phyloP scores from a whole-genome alignment of 2,113 vertebrate genomes.

The Solea solea region DNA sequence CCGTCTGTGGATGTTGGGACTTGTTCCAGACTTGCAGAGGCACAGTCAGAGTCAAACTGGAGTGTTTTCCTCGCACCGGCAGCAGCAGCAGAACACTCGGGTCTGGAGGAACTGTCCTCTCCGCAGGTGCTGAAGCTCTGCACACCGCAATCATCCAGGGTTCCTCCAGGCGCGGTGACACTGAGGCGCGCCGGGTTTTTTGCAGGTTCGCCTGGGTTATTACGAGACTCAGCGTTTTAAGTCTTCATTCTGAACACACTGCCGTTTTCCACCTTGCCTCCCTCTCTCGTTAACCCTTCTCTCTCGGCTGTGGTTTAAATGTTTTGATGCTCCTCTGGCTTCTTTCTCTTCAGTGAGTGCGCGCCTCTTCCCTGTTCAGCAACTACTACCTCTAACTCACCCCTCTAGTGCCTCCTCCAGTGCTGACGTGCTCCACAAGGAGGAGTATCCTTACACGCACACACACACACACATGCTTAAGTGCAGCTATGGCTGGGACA shows the following conservation, averaged over 20 bases:
- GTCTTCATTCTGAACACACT: constrained; percentile 36
- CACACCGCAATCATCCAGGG: constrained; percentile 52
- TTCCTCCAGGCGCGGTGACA: constrained; percentile 30
- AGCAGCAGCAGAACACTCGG: constrained; percentile 27
- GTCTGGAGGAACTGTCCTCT: constrained; percentile 70
- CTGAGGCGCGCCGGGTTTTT: constrained; percentile 26
- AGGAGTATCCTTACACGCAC: constrained; percentile 6
- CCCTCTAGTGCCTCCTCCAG: constrained; percentile 72
- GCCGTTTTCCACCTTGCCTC: neutral
- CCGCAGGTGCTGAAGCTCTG: constrained; percentile 70
- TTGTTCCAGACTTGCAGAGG: constrained; percentile 60
- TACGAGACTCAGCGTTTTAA: constrained; percentile 11
- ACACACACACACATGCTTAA: neutral
- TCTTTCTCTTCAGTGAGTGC: constrained; percentile 60
- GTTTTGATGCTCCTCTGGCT: constrained; percentile 53
- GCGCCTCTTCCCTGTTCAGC: constrained; percentile 58
- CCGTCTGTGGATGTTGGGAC: constrained; percentile 57
- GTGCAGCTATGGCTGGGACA: no score
- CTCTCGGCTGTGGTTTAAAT: constrained; percentile 28
- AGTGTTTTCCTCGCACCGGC: constrained; percentile 34
- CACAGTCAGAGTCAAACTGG: constrained; percentile 25
- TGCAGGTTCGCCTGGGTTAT: constrained; percentile 24
- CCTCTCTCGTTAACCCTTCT: constrained; percentile 8
- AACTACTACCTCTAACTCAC: constrained; percentile 47
- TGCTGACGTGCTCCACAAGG: constrained; percentile 63